Conservation (phyloP, 2,888 invertebrate species). For the Eilema depressum region DNA sequence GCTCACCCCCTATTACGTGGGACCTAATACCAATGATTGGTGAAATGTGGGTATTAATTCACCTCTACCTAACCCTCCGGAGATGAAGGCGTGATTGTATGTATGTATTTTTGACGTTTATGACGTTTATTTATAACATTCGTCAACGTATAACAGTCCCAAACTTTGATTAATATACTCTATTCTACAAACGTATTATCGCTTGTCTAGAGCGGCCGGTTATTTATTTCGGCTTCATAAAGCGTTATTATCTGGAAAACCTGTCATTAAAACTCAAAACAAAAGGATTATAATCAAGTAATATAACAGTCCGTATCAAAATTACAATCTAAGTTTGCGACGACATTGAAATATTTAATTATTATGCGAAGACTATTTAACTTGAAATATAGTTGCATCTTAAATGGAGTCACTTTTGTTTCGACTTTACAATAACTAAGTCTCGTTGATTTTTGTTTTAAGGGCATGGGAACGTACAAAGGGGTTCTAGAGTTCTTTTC, state of each 20-base stretch:
- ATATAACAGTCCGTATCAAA: slow-evolving; percentile 11
- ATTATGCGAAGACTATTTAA: slow-evolving; percentile 32
- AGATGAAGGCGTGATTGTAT: too few species aligned
- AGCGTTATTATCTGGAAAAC: not conserved
- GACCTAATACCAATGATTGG: too few species aligned
- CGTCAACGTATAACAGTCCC: too few species aligned
- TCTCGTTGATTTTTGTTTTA: not conserved
- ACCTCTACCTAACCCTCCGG: too few species aligned
- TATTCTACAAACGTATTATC: too few species aligned
- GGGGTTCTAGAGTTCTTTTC: too few species aligned
- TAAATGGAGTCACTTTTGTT: slow-evolving; percentile 28
- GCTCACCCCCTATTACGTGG: too few species aligned
- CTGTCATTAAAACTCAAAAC: not conserved
- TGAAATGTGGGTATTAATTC: too few species aligned
- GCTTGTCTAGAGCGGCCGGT: too few species aligned
- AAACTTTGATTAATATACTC: too few species aligned
- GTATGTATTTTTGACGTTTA: too few species aligned
- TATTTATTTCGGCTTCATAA: not conserved
- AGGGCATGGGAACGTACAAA: not conserved
- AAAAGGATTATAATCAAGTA: slow-evolving; percentile 8
- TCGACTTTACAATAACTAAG: slow-evolving; percentile 29
- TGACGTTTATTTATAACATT: too few species aligned
- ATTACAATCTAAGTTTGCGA: slow-evolving; percentile 9
- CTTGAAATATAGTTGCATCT: slow-evolving; percentile 30
- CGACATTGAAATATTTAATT: slow-evolving; percentile 36